A percentile compares a stretch with the other conserved stretches of the same genome.
Evolutionary conservation across 2,113 vertebrate species (phyloP).

Genomic region (Pterophyllum scalare): DNA sequence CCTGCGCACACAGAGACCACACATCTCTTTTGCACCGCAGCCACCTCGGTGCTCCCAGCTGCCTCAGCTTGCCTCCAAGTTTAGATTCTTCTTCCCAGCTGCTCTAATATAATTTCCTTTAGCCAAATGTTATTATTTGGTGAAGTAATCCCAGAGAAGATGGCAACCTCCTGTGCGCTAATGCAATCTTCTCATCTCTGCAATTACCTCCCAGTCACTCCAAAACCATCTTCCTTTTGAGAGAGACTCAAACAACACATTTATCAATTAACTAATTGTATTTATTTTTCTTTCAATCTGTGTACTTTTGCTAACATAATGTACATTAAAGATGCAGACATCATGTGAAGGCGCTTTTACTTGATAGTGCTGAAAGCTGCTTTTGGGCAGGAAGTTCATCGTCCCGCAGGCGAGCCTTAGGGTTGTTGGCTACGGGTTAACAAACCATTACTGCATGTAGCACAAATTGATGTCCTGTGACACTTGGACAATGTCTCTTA

Average conservation of each 20-base stretch:
- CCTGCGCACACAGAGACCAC: slow-evolving; percentile 38
- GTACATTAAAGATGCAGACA: slow-evolving; percentile 41
- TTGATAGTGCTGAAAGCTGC: slow-evolving; percentile 34
- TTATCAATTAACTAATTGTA: slow-evolving; percentile 29
- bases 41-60: slow-evolving; percentile 47
- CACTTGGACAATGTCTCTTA: slow-evolving; percentile 59
- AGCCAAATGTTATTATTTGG: slow-evolving; percentile 81
- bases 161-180: slow-evolving; percentile 71
- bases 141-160: slow-evolving; percentile 71
- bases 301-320: slow-evolving; percentile 27
- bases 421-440: slow-evolving; percentile 44
- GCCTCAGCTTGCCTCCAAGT: slow-evolving; percentile 50
- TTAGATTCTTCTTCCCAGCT: slow-evolving; percentile 56
- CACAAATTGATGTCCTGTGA: slow-evolving; percentile 79
- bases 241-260: slow-evolving; percentile 40
- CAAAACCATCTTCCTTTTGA: slow-evolving; percentile 57
- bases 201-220: slow-evolving; percentile 45
- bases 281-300: slow-evolving; percentile 14
- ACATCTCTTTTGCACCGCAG: slow-evolving; percentile 19
- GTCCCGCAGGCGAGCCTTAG: slow-evolving; percentile 17
- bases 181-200: slow-evolving; percentile 74
- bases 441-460: slow-evolving; percentile 49
- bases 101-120: slow-evolving; percentile 79
- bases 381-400: slow-evolving; percentile 33
- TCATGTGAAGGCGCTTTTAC: slow-evolving; percentile 38